Base-by-base conservation (phyloP, 1,140 invertebrate genomes). In the Aphidius ervi region DNA sequence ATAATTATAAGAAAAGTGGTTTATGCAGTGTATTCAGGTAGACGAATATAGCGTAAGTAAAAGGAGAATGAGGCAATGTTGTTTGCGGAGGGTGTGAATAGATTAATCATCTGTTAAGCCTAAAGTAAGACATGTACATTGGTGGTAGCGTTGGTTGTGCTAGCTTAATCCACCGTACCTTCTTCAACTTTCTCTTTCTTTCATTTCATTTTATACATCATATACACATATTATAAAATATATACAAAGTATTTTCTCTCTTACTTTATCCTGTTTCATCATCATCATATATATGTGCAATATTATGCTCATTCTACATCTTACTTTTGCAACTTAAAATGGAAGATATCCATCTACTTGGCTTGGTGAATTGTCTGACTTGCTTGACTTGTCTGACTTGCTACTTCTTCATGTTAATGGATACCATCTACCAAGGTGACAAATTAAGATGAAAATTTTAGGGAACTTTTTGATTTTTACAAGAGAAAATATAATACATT, bases 31-130 rank as follows among this genome's bases (percentile, higher is more conserved):
- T 31, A 31, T 31, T 31, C 2, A 31, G 23, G 23, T 31, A 31
- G 23, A 31, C 4, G 23, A 31, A 31, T 31, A 42, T 45, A 4
- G n/a, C 9, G 9, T 8, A 40, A 41, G 53, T 54, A 23, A 46
- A 46, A 9, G 43, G 23, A 31, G 46, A 39, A 55, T 46, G 42
- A 16, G n/a, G 43, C 20, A 16, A 48, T 20, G 37, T 74, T 75
- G 73, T 74, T 76, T 75, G 70, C 65, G 63, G 66, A 74, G 69
- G 73, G 68, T 63, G 70, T 64, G 67, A 65, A 75, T 73, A 73
- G 74, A 77, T 77, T 76, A 76, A 77, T 77, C 72, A 75, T 75
- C 72, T 67, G 65, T 70, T 75, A 72, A 76, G 69, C 74, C 69
- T 47, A 60, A 64, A 63, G 67, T 68, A 74, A 74, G 71, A 74